Evolutionary conservation across 2,888 invertebrate genomes (phyloP), one percentile per base, ranked within the genome.

Genomic region (Linnaemya tessellans): DNA sequence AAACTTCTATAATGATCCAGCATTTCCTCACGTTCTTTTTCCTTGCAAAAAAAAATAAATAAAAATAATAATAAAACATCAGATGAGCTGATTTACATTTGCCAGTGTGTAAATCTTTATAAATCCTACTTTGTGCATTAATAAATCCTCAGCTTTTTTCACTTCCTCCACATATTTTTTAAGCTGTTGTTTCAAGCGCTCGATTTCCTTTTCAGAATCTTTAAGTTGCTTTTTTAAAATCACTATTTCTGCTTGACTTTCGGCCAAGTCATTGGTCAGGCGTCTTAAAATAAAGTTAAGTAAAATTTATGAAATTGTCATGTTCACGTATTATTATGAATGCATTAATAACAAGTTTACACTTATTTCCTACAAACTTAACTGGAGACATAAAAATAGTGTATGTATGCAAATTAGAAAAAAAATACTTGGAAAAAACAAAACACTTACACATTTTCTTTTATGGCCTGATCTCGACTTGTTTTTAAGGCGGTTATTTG

Each of bases 101-200:
- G 51, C 15, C 41, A 2, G 1, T 8, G 11, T 7, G 30, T 35
- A 60, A 15, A 13, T 38, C 25, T 11, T 3, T 9, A 60, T 30
- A 10, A n/a, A 51, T 35, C 64, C 81, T 88, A 95, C 95, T 93
- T 95, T 95, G 87, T 95, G 94, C 80, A 95, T 94, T 41, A 97
- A 93, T 80, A 96, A 92, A 89, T 97, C 96, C 91, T 97, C 97
- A 84, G 96, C 96, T 88, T 96, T 94, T 89, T 96, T 95, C 18
- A 97, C 95, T 93, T 97, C 96, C 88, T 95, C 94, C 7, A 97
- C 96, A 92, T 97, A 97, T 89, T 96, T 96, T 89, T 96, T 96
- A 84, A 97, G 92, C 90, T 97, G 96, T 85, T 95, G 94, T 90
- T 96, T 96, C 86, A 97, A 92, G 88, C 95, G 94, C 78, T 95